Percentiles rank a stretch among this genome's conserved stretches.
Conservation (phyloP, 1,140 invertebrate species). For the Lepidurus arcticus region DNA sequence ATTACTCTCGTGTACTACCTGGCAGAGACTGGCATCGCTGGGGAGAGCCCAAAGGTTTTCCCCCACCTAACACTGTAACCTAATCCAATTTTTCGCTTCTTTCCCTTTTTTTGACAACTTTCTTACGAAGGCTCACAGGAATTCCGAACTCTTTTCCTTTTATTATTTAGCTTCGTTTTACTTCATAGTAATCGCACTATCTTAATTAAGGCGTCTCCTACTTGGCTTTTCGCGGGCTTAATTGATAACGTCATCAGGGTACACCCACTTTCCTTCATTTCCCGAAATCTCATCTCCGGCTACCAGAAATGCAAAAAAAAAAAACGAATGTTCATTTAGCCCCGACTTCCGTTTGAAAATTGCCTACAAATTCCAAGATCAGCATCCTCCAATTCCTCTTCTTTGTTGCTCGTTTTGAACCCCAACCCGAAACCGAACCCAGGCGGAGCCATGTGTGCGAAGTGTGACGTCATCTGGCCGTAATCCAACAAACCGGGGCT, state of each 20-base stretch:
- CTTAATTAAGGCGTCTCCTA: no score
- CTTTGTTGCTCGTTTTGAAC: background rate
- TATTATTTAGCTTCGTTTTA: no score
- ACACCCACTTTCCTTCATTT: no score
- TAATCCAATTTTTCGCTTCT: background rate
- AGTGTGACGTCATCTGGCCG: slow-evolving; percentile 3
- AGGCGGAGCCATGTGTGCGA: background rate
- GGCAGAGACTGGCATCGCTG: background rate
- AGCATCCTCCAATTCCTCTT: background rate
- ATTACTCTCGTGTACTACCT: background rate
- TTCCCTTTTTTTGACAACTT: background rate
- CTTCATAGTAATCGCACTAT: no score
- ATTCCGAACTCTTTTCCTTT: background rate
- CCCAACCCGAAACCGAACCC: background rate
- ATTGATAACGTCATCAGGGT: no score
- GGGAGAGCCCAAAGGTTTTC: background rate
- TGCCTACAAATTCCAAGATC: no score
- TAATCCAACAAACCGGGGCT: slow-evolving; percentile 9
- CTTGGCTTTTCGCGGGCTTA: no score
- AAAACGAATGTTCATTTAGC: no score
- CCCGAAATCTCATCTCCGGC: no score
- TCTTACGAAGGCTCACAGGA: background rate
- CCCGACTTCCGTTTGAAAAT: no score
- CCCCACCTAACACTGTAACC: background rate
- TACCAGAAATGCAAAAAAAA: no score